Evolutionary conservation across 2,797 vertebrate genomes (phyloP).

Genomic region (Hapalemur alaotrensis): DNA sequence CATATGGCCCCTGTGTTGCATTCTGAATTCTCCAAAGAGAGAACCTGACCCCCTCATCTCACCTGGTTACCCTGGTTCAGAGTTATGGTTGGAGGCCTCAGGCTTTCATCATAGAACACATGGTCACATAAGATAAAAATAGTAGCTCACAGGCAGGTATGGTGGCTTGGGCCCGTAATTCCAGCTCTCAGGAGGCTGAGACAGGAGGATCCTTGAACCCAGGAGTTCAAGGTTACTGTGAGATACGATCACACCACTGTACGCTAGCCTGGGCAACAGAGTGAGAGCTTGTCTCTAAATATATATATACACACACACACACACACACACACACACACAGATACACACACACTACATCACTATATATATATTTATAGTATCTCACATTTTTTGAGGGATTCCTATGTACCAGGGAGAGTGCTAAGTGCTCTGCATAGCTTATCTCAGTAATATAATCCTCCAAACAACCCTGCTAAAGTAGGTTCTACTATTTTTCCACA

Average conservation of each 20-base stretch:
- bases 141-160: neutral
- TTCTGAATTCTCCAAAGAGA: neutral
- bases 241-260: neutral
- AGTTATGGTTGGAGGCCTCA: neutral
- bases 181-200: neutral
- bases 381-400: neutral
- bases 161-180: neutral
- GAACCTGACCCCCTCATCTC: neutral
- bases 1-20: neutral
- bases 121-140: neutral
- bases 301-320: too few species aligned
- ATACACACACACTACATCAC: too few species aligned
- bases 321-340: too few species aligned
- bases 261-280: neutral
- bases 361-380: neutral
- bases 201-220: neutral
- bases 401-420: neutral
- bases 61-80: neutral
- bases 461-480: neutral
- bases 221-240: neutral
- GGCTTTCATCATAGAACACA: neutral
- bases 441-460: slow-evolving; percentile 17
- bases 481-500: neutral
- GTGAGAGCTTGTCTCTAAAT: neutral
- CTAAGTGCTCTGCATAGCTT: neutral